A percentile compares a stretch with the other conserved stretches of the same genome.
Evolutionary conservation across 2,113 vertebrate genomes (phyloP).

Genomic region (Ia io): DNA sequence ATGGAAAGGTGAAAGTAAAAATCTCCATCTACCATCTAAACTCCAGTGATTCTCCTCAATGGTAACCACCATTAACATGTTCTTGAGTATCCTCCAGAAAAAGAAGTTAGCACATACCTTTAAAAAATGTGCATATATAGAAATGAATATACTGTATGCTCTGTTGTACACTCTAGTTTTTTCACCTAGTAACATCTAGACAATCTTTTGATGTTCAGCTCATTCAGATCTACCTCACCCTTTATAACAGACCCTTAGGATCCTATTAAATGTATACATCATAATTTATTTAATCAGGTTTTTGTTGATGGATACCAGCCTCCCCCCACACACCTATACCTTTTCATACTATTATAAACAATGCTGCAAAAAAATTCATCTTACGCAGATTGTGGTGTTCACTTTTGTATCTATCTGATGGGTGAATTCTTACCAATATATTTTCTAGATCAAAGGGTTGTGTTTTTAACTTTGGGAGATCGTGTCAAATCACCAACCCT

Average conservation of each 20-base stretch:
- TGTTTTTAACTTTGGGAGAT: neutral
- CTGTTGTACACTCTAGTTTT: neutral
- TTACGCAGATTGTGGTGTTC: neutral
- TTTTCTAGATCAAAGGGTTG: neutral
- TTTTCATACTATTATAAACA: neutral
- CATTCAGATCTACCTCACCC: neutral
- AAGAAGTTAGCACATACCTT: neutral
- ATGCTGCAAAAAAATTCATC: neutral
- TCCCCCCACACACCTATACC: neutral
- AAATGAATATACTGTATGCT: neutral
- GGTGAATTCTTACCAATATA: neutral
- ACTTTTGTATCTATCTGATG: neutral
- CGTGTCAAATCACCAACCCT: neutral
- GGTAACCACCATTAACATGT: neutral
- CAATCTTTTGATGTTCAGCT: neutral
- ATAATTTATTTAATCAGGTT: neutral
- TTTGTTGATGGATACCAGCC: neutral
- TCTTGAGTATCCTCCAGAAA: neutral
- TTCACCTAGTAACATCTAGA: neutral
- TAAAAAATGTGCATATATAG: neutral
- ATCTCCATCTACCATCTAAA: neutral
- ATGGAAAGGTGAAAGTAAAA: neutral
- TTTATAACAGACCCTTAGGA: neutral
- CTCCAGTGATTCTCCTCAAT: neutral
- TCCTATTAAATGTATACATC: neutral